Base-by-base conservation (phyloP, 2,888 invertebrate genomes). In the Molorchus minor region DNA sequence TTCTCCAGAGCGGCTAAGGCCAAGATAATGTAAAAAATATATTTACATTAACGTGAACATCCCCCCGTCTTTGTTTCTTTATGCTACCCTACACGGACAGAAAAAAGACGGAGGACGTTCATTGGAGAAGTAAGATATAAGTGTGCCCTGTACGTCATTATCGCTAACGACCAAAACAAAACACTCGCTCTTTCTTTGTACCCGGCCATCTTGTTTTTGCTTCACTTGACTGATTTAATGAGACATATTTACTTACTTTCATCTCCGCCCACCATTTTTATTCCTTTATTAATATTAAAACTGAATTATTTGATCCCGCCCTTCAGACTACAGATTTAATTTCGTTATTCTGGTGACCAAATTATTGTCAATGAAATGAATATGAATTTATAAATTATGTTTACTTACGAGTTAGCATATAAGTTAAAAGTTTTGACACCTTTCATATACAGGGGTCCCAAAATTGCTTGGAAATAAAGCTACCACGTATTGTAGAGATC, bases 181-280 rank as follows among this genome's bases (percentile, higher is more conserved):
- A 76, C 75, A 71, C 69, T 74, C 73, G 75, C 72, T 77, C 74
- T 75, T 76, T 77, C 75, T 75, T 75, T 77, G 76, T 75, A 67
- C 64, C 56, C 77, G 77, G 77, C 77, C 78, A 78, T 79, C 75
- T 79, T 79, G 78, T 77, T 79, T 78, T 77, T 77, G 77, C 79
- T 73, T 75, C 77, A 75, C 75, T 78, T 77, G 72, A 70, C 73
- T 72, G 77, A 77, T 79, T 79, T 77, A 77, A 78, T 75, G 76
- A 77, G 77, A 75, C 71, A 71, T 67, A 68, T 59, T 59, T 65
- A 53, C 58, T 67, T 62, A 55, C 53, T 54, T 60, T 58, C 59
- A 56, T 59, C 55, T 49, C 49, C 43, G 30, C 25, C 45, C 47
- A 38, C 45, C 45, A 59, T 55, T 52, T 52, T 52, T 52, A 41